Conservation (phyloP, 2,797 vertebrate species). For the Muscicapa comitata region DNA sequence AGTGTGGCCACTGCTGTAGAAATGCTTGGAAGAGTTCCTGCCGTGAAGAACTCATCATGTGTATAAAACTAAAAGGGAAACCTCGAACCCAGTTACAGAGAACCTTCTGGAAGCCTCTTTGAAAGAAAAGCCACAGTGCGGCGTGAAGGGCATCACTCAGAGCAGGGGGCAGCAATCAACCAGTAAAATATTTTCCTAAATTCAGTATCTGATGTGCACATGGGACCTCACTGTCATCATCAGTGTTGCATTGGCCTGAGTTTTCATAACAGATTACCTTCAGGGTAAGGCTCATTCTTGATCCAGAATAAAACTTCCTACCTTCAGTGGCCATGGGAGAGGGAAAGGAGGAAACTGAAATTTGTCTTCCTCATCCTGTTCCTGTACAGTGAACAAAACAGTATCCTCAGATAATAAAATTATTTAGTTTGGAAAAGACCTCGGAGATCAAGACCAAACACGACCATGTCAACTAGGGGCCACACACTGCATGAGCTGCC, state of each 20-base stretch:
- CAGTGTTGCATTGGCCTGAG: rapidly evolving
- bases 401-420: neutral
- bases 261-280: neutral
- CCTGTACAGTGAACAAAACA: neutral
- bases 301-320: neutral
- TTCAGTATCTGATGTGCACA: neutral
- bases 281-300: neutral
- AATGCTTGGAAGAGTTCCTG: neutral
- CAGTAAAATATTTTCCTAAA: neutral
- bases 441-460: neutral
- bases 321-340: neutral
- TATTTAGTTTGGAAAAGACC: neutral
- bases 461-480: neutral
- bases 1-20: neutral
- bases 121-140: neutral
- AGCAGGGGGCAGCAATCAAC: neutral
- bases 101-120: neutral
- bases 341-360: neutral
- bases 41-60: rapidly evolving
- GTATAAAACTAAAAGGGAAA: neutral
- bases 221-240: neutral
- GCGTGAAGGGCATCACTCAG: neutral
- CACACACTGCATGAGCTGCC: neutral
- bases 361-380: rapidly evolving
- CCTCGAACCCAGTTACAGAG: neutral